These are phyloP conservation scores for Pantherophis alleghaniensis DNA, from an alignment of 2,797 vertebrate species.

Conservation along the genomic window DNA sequence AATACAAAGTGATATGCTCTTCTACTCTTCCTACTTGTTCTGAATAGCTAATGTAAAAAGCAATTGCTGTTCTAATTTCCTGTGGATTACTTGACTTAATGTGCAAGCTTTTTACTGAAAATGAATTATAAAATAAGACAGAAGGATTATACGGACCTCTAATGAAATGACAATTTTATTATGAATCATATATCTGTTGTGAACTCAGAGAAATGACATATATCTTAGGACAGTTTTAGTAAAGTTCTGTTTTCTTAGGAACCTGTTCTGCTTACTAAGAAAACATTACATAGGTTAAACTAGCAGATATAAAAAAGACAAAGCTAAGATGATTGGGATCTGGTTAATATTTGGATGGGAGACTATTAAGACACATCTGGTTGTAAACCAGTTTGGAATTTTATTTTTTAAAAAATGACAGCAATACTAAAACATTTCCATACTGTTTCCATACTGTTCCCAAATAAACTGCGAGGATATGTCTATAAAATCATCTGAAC, in stretches of 20 bases:
- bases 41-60: conserved; percentile 28
- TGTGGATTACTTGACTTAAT: background rate
- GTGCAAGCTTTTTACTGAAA: background rate
- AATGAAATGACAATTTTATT: background rate
- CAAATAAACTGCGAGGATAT: background rate
- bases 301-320: background rate
- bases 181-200: background rate
- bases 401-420: background rate
- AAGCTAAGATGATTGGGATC: background rate
- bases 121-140: conserved; percentile 2
- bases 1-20: background rate
- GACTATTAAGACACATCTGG: background rate
- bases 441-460: background rate
- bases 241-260: background rate
- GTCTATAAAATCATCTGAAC: background rate
- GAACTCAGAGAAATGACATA: background rate
- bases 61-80: conserved; percentile 22
- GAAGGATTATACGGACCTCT: background rate
- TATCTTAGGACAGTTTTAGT: background rate
- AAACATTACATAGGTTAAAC: background rate
- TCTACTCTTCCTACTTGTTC: conserved; percentile 10
- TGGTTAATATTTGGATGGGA: background rate
- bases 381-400: background rate
- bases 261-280: background rate
- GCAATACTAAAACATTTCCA: background rate